Evolutionary conservation across 2,797 vertebrate species (phyloP), one percentile per base, ranked within the genome.

Genomic region (Typhlichthys subterraneus): DNA sequence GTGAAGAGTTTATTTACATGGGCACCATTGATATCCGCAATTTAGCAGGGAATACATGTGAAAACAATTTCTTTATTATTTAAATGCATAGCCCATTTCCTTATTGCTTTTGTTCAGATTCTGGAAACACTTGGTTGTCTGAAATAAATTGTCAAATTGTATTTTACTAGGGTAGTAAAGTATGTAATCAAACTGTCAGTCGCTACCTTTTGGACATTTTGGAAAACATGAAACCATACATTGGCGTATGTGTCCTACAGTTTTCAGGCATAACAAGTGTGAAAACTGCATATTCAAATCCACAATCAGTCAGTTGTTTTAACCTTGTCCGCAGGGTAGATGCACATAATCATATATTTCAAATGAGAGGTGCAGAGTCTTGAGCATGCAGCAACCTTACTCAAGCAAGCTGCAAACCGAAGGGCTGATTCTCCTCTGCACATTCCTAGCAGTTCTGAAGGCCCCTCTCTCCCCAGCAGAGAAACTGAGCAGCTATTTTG

Each of bases 1-100:
- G 61, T 47, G 7, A 62, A 70, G 59, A 57, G 62, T 87, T 84
- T 87, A 77, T 87, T 89, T 88, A 74, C 68, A 77, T 4, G 53
- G 75, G 73, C 61, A 17, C 63, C 29, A 45, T 29, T 61, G 62
- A 61, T 50, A 75, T 69, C 61, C 65, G 13, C 60, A 46, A 60
- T 45, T 67, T 19, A 50, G 72, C 8, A 65, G 15, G 70, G 67
- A 77, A 73, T 19, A 66, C 76, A 70, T 67, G 65, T 81, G 79
- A 75, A 64, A 82, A 63, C 66, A 15, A 75, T 82, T 48, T 64
- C 3, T 68, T 55, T 60, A 45, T 53, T 38, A 12, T 59, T 53
- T 58, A n/a, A 10, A 13, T 54, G 49, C 10, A 17, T 29, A 17
- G 23, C 29, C 53, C 14, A 3, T 4, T 31, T 53, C 61, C 47